Evolutionary conservation across 2,888 invertebrate genomes (phyloP), one percentile per base, ranked within the genome.

Genomic region (Melanostoma mellinum): DNA sequence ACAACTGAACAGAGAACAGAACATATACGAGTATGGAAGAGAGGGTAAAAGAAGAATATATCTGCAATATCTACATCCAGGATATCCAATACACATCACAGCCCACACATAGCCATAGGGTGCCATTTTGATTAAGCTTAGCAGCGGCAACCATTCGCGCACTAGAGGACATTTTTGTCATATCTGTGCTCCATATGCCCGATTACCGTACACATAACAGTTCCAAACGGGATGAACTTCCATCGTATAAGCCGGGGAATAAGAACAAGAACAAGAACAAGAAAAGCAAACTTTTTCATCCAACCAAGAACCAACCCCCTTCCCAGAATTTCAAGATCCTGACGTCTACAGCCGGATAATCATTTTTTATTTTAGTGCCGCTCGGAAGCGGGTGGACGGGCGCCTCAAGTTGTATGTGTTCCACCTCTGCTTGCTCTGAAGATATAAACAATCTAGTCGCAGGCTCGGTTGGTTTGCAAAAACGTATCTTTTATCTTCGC

Each of bases 171-270:
- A 86, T 90, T 90, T 88, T 88, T 89, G 89, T 89, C 90, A 89
- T 89, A 90, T 89, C 90, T 89, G 87, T 89, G 88, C 90, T 90
- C 90, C 91, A 90, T 90, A 90, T 90, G 90, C 88, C 89, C 89
- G 88, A 89, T 90, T 89, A 89, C 89, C 87, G 87, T 86, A 79
- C 89, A 89, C 89, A 89, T 88, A 89, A 88, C 87, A 87, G 88
- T 88, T 89, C 86, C 86, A 86, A 87, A 88, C 87, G 87, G 87
- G 87, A 85, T 82, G 86, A 67, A 85, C 65, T 65, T 60, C 76
- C 67, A 73, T 63, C 53, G 48, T 40, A 63, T 46, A 71, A 52
- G 77, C 74, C 86, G 85, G 81, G 82, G 85, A 87, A 88, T 61
- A 48, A 52, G 63, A 85, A 48, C 58, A 60, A 53, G 42, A 68